Base-by-base conservation (phyloP, 2,888 invertebrate genomes). In the Lordiphosa andalusiaca region DNA sequence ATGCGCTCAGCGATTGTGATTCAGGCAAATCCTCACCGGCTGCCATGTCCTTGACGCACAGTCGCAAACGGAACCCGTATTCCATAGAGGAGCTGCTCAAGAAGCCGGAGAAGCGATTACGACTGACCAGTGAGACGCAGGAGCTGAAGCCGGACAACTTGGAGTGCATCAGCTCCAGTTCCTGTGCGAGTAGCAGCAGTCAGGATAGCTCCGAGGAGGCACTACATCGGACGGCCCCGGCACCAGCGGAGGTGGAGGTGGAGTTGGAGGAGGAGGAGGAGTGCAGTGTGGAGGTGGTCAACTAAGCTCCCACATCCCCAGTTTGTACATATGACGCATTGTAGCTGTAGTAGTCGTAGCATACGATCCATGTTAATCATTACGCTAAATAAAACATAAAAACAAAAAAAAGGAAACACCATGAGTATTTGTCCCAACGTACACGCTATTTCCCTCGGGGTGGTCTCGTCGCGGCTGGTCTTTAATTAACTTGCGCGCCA, bases 1-100 rank as follows among this genome's bases (percentile, higher is more conserved):
- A 89, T 69, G 82, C 88, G 0, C 63, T 88, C 4, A 89, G 89
- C 59, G 89, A 89, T 55, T 89, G 90, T 64, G 89, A 89, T 75
- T 89, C 90, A 4, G 89, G 89, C 2, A 89, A 90, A 68, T 89
- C 89, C 2, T 89, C 90, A 1, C 90, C 89, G 13, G 86, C 88
- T 5, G 86, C 87, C 0, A 69, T 85, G 1, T 63, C 74, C 0
- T 4, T 83, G 9, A 64, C 51, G 23, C 76, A 65, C 50, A 84
- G 83, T 35, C 84, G 88, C 13, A 89, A 95, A 87, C 92, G 94
- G 65, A 96, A 95, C 86, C 95, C 96, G 0, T 96, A 96, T 85
- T 96, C 96, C 1, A 96, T 96, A 85, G 96, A 96, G 75, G 96
- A 96, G 84, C 88, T 96, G 6, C 86, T 96, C 25, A 96, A 96